These are phyloP conservation scores for Sturnus vulgaris DNA, from an alignment of 2,113 vertebrate genomes.

Conservation along the genomic window DNA sequence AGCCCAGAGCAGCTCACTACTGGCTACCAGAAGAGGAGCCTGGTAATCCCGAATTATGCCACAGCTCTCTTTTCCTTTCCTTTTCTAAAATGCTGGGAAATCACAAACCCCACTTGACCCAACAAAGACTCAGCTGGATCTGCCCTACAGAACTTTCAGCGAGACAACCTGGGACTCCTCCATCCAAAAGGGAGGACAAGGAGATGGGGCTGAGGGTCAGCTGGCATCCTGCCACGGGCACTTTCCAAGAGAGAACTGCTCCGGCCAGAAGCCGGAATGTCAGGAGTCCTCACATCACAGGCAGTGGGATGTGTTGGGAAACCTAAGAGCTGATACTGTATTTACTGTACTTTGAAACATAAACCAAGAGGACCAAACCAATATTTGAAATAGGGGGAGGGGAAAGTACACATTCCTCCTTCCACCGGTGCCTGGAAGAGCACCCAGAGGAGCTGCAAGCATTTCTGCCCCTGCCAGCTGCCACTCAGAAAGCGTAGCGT, in stretches of 20 bases:
- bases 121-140: neutral
- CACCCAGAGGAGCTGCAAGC: neutral
- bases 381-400: neutral
- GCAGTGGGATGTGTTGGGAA: neutral
- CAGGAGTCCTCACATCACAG: neutral
- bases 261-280: neutral
- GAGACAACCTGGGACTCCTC: neutral
- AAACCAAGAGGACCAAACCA: conserved; percentile 5
- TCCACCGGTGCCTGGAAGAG: neutral
- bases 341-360: conserved; percentile 11
- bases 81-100: neutral
- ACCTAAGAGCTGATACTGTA: neutral
- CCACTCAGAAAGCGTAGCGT: conserved; percentile 91
- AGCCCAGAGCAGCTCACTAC: neutral
- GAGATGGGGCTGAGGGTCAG: neutral
- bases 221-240: neutral
- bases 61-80: neutral
- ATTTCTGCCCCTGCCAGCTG: neutral
- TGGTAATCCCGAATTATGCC: neutral
- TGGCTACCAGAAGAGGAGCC: neutral
- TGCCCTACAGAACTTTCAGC: neutral
- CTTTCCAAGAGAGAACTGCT: neutral
- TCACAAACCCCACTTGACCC: neutral
- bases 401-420: neutral
- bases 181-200: neutral